phyloP scores from a whole-genome alignment of 1,140 invertebrate species.

The Akabosia matsudoensis region DNA sequence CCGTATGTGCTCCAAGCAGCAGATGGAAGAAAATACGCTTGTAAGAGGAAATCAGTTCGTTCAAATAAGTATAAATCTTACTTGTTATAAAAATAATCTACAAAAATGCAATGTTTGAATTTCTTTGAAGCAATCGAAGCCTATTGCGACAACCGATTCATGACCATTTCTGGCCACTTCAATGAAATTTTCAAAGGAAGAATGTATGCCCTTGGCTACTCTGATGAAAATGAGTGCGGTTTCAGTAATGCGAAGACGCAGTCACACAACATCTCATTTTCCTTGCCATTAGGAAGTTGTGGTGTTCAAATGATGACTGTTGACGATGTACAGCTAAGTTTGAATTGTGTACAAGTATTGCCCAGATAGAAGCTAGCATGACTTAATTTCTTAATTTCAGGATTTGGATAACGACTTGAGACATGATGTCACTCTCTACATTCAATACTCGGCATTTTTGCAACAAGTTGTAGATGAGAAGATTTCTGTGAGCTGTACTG shows the following conservation, averaged over 20 bases:
- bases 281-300: conserved; percentile 38
- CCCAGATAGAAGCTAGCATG: neutral
- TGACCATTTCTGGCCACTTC: conserved; percentile 38
- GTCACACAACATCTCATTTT: conserved; percentile 40
- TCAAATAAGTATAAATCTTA: neutral
- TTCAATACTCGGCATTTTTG: conserved; percentile 47
- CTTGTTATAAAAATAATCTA: neutral
- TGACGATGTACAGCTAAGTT: conserved; percentile 37
- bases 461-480: conserved; percentile 46
- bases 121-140: conserved; percentile 23
- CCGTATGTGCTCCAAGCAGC: neutral
- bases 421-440: conserved; percentile 43
- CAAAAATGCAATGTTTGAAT: too few species aligned
- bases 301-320: conserved; percentile 43
- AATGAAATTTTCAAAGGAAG: conserved; percentile 38
- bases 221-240: conserved; percentile 44
- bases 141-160: conserved; percentile 13
- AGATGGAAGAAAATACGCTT: conserved; percentile 7
- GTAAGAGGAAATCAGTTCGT: neutral
- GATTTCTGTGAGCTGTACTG: conserved; percentile 40
- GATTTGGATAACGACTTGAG: conserved; percentile 36
- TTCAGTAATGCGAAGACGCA: conserved; percentile 4
- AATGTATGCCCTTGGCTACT: conserved; percentile 37
- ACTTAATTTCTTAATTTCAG: conserved; percentile 30
- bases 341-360: neutral